Evolutionary conservation across 2,113 vertebrate species (phyloP).

Genomic region (Brachyhypopomus gauderio): DNA sequence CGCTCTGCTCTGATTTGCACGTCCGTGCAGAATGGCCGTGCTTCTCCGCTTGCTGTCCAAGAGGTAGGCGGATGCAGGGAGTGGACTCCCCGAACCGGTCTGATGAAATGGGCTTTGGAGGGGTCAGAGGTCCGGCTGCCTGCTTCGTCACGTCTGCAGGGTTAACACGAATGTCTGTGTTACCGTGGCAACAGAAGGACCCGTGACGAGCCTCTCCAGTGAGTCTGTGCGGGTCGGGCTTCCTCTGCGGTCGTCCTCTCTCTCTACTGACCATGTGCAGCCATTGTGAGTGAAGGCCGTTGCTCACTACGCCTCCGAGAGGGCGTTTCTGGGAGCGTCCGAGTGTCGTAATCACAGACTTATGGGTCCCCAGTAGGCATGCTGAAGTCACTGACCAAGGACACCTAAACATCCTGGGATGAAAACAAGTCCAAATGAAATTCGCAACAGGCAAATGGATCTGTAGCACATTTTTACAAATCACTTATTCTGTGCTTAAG

Average conservation of each 20-base stretch:
- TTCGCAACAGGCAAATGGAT: background rate
- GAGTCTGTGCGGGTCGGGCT: background rate
- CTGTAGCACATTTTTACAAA: background rate
- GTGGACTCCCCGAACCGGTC: conserved; percentile 34
- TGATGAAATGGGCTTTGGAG: conserved; percentile 26
- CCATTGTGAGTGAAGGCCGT: background rate
- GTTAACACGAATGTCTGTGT: background rate
- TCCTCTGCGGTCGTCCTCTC: conserved; percentile 1
- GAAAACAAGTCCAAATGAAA: conserved; percentile 8
- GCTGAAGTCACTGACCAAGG: conserved; percentile 53
- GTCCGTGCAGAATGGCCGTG: background rate
- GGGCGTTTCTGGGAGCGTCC: conserved; percentile 41
- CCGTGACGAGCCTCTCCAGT: background rate
- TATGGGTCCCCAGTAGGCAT: conserved; percentile 51
- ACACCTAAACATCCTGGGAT: conserved; percentile 68
- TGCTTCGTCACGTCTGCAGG: conserved; percentile 1
- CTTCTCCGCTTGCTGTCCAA: conserved; percentile 35
- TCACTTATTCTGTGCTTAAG: background rate
- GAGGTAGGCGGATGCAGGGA: conserved; percentile 41
- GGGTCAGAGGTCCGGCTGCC: conserved; percentile 9
- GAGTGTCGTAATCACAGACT: conserved; percentile 39
- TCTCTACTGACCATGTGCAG: background rate
- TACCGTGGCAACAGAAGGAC: background rate
- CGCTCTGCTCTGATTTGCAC: background rate
- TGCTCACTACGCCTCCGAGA: background rate